Evolutionary conservation across 2,888 invertebrate genomes (phyloP), one percentile per base, ranked within the genome.

Genomic region (Crematogaster levior): DNA sequence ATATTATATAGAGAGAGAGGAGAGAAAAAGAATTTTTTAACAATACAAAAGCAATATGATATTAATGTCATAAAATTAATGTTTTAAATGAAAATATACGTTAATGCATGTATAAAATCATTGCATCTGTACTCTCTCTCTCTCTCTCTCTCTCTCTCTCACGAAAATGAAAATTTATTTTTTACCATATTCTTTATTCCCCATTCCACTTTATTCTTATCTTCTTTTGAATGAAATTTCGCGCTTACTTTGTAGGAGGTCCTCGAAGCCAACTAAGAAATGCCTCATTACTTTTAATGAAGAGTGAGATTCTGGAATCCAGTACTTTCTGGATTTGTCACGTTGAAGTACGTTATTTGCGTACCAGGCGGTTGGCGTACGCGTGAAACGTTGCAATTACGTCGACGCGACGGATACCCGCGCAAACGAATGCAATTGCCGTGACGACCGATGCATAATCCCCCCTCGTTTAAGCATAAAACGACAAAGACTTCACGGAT

Each of bases 401-500:
- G 30, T 37, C 24, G 40, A 27, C 66, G 65, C 46, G 63, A 30
- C 60, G 58, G 48, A 43, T 40, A 51, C 24, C 15, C 18, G 56
- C n/a, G 51, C 80, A 40, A 80, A 51, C 51, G 6, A 53, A 30
- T 34, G 58, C 72, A 48, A 66, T 48, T 46, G 48, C 61, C 18
- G 74, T 34, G 63, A 65, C 77, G 82, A 37, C 43, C 48, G 34
- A 56, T 24, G 60, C 61, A 72, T 77, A 83, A 79, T 73, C 51
- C 73, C 15, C 68, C 61, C n/a, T 10, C 30, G 65, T 79, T 89
- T 77, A 81, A 81, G 30, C 40, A 73, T 79, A 86, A 86, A 79
- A 84, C 56, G 74, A 89, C 43, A 56, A 83, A 56, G 65, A 34
- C 74, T n/a, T 86, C 86, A 84, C 79, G 58, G 60, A 77, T 81